These are phyloP conservation scores for Parnassius orleans DNA, from an alignment of 2,888 invertebrate species.

Conservation along the genomic window DNA sequence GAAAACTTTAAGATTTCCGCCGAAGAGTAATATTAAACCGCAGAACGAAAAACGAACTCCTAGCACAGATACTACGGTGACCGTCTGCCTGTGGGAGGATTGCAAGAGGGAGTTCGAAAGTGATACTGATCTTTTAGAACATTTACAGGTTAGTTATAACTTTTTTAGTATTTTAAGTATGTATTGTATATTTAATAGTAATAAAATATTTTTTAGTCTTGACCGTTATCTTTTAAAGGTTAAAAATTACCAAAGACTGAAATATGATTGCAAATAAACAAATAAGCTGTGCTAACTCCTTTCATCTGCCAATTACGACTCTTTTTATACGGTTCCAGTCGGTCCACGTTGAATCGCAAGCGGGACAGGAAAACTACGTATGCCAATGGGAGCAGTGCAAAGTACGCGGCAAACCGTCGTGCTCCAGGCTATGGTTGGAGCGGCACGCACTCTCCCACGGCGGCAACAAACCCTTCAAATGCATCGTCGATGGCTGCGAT, in stretches of 20 bases:
- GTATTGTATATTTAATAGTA: too few relatives aligned
- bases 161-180: background rate
- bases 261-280: too few relatives aligned
- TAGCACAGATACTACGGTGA: constrained; percentile 73
- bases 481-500: constrained; percentile 97
- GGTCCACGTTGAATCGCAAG: constrained; percentile 92
- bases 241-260: too few relatives aligned
- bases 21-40: constrained; percentile 66
- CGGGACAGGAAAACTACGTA: constrained; percentile 90
- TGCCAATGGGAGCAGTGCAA: constrained; percentile 97
- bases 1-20: constrained; percentile 90
- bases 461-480: constrained; percentile 96
- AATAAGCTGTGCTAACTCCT: too few relatives aligned
- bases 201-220: too few relatives aligned
- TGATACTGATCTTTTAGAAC: constrained; percentile 90
- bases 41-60: constrained; percentile 58
- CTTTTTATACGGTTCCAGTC: constrained; percentile 65
- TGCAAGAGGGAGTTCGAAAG: constrained; percentile 90
- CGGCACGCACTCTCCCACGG: constrained; percentile 95
- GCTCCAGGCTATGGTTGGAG: constrained; percentile 96
- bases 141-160: constrained; percentile 85
- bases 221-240: too few relatives aligned
- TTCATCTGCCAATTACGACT: too few relatives aligned
- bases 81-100: constrained; percentile 90
- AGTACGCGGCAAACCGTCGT: constrained; percentile 95